phyloP scores from a whole-genome alignment of 1,140 invertebrate genomes.

The Neodiprion pinetum region DNA sequence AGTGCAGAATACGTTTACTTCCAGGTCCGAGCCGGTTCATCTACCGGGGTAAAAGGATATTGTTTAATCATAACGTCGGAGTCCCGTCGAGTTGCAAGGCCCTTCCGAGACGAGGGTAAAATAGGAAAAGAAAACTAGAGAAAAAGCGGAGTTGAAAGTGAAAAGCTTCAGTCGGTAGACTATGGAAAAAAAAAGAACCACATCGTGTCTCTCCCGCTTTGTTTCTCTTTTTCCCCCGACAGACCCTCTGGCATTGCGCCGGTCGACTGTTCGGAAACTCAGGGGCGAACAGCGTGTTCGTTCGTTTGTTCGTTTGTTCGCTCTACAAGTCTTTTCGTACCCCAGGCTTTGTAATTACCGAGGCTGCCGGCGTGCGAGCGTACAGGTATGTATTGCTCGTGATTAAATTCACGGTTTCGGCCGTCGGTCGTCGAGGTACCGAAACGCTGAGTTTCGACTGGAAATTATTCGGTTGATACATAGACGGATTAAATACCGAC shows the following conservation, averaged over 20 bases:
- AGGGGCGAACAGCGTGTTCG: background rate
- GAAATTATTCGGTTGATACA: background rate
- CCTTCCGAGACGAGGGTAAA: background rate
- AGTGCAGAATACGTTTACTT: no score
- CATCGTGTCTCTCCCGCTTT: background rate
- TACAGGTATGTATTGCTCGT: background rate
- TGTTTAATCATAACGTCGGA: background rate
- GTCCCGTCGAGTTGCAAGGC: background rate
- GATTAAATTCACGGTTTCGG: background rate
- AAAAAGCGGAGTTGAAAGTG: background rate
- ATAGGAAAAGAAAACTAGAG: no score
- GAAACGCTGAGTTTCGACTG: background rate
- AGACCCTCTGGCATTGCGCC: background rate
- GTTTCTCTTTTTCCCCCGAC: background rate
- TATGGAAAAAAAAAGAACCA: background rate
- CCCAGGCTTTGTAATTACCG: background rate
- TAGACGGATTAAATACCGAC: no score
- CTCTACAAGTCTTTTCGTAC: constrained; percentile 1
- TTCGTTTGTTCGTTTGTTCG: background rate
- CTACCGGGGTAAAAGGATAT: background rate
- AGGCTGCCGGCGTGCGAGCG: background rate
- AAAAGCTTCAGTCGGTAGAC: background rate
- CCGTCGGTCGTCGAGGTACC: background rate
- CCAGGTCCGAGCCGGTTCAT: no score
- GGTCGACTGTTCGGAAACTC: background rate